phyloP scores from a whole-genome alignment of 1,140 invertebrate species.

The Drosophila repleta region DNA sequence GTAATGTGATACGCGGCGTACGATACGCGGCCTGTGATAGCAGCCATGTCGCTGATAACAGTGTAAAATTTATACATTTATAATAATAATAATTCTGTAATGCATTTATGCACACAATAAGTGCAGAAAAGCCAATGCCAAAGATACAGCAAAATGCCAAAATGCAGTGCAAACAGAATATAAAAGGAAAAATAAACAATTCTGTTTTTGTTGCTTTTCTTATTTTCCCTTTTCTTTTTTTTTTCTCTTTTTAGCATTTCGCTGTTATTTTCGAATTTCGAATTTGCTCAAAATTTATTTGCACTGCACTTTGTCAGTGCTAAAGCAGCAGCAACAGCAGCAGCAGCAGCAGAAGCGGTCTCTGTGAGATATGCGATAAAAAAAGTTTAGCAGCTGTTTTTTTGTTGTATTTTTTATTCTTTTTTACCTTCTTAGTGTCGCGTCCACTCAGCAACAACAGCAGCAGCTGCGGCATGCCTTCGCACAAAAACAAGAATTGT shows the following conservation, averaged over 20 bases:
- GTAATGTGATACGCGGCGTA: conserved; percentile 60
- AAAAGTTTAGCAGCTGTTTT: conserved; percentile 44
- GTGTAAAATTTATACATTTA: conserved; percentile 2
- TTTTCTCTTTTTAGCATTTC: not conserved
- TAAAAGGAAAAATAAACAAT: conserved; percentile 4
- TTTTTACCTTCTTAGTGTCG: conserved; percentile 40
- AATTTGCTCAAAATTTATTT: conserved; percentile 49
- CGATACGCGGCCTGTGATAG: conserved; percentile 31
- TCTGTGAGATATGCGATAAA: conserved; percentile 43
- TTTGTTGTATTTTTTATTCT: not conserved
- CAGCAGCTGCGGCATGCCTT: conserved; percentile 21
- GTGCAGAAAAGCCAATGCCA: conserved; percentile 38
- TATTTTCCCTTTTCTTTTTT: conserved; percentile 5
- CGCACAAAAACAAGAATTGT: not conserved
- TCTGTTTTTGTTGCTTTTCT: not conserved
- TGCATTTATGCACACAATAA: conserved; percentile 62
- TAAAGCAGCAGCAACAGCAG: not conserved
- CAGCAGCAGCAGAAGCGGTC: not conserved
- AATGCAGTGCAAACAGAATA: conserved; percentile 47
- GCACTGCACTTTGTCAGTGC: conserved; percentile 54
- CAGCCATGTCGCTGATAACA: conserved; percentile 46
- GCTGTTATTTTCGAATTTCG: conserved; percentile 47
- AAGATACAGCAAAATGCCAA: conserved; percentile 47
- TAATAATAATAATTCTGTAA: conserved; percentile 32
- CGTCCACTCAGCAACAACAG: conserved; percentile 14